Conservation (phyloP, 2,113 vertebrate genomes). For the Trinectes maculatus region DNA sequence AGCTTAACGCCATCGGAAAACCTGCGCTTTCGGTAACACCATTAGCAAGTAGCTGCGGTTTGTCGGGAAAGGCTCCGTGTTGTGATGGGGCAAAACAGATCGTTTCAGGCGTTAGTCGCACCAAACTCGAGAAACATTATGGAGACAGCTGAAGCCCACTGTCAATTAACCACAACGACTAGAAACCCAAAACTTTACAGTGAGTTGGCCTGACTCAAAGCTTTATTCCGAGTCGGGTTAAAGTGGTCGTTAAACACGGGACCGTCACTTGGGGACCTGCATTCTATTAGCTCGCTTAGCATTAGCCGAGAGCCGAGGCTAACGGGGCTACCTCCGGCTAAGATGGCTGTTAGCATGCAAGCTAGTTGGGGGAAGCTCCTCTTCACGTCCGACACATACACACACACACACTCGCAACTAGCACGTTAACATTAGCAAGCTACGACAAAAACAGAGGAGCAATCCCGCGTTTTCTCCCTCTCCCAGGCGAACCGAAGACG, state of each 20-base stretch:
- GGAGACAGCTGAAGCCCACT: background rate
- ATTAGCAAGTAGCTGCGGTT: constrained; percentile 22
- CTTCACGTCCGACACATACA: constrained; percentile 74
- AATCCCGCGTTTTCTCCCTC: constrained; percentile 49
- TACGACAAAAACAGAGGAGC: constrained; percentile 77
- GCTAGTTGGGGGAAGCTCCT: constrained; percentile 60
- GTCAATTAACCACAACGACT: background rate
- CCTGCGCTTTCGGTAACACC: constrained; percentile 41
- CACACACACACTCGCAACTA: constrained; percentile 51
- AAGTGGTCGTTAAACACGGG: constrained; percentile 60
- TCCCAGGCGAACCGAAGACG: constrained; percentile 6
- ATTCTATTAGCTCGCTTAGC: constrained; percentile 41
- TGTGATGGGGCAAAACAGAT: constrained; percentile 60
- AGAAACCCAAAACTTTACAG: constrained; percentile 40
- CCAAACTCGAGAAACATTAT: constrained; percentile 23
- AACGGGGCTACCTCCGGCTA: constrained; percentile 70
- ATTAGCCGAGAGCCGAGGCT: constrained; percentile 61
- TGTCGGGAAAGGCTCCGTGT: constrained; percentile 39
- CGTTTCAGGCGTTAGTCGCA: constrained; percentile 25
- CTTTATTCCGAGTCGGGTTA: constrained; percentile 17
- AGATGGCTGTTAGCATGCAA: constrained; percentile 71
- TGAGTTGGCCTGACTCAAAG: constrained; percentile 26
- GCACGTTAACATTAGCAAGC: constrained; percentile 76
- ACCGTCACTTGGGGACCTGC: constrained; percentile 47
- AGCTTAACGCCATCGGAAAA: constrained; percentile 35